Percentiles rank a stretch among this genome's conserved stretches.
These are phyloP conservation scores for Paratilapia polleni DNA, from an alignment of 2,113 vertebrate genomes.

Conservation along the genomic window DNA sequence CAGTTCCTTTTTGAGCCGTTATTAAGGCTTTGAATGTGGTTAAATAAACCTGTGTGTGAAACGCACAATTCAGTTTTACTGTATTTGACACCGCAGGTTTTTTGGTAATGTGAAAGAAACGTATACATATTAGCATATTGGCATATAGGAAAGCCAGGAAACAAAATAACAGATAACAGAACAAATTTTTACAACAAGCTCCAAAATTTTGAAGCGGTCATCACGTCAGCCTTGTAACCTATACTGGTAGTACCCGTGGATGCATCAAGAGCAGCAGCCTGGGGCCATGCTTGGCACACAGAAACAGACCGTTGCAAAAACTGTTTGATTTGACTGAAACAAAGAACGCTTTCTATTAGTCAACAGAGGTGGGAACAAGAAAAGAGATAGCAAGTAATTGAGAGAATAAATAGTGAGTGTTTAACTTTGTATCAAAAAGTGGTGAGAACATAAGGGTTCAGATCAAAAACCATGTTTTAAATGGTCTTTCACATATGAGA, in stretches of 20 bases:
- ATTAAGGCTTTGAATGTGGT: background rate
- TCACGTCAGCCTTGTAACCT: background rate
- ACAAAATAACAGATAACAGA: too few relatives aligned
- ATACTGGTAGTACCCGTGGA: background rate
- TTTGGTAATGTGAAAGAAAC: background rate
- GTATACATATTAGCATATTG: too few relatives aligned
- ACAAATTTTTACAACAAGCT: too few relatives aligned
- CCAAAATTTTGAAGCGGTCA: background rate
- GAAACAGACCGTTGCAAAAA: background rate
- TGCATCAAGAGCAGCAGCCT: background rate
- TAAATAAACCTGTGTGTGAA: background rate
- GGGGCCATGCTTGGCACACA: background rate
- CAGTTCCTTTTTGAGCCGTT: background rate
- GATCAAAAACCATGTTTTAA: background rate
- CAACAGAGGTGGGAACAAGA: background rate
- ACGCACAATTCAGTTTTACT: too few relatives aligned
- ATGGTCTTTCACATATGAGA: background rate
- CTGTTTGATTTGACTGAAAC: background rate
- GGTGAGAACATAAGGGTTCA: background rate
- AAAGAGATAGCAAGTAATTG: background rate
- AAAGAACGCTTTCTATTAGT: background rate
- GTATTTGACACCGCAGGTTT: background rate
- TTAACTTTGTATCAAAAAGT: background rate
- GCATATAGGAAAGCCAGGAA: too few relatives aligned
- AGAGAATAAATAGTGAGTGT: background rate